These are phyloP conservation scores for Eospalax fontanierii DNA, from an alignment of 2,797 vertebrate genomes.

Conservation along the genomic window DNA sequence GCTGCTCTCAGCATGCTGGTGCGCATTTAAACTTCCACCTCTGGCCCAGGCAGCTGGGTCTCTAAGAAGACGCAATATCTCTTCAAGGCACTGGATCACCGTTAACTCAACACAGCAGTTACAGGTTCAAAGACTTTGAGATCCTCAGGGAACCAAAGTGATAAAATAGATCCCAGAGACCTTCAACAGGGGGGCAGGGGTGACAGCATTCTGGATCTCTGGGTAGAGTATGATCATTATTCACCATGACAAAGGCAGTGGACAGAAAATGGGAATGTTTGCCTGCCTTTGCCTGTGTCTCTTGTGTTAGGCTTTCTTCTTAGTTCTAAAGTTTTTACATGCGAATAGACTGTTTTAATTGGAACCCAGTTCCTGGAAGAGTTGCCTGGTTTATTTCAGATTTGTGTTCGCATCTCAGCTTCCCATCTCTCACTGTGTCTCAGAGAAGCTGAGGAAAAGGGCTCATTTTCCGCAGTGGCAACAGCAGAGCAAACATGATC, in stretches of 20 bases:
- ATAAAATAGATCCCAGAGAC: background rate
- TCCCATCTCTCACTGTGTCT: background rate
- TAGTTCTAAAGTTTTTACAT: background rate
- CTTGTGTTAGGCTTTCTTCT: background rate
- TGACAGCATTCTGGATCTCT: background rate
- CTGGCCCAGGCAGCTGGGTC: background rate
- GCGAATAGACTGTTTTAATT: background rate
- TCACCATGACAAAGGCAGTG: background rate
- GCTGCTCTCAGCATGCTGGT: conserved; percentile 1
- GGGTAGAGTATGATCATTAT: background rate
- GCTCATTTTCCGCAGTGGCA: background rate
- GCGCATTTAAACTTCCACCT: conserved; percentile 56
- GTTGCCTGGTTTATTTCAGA: background rate
- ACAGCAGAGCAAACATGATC: background rate
- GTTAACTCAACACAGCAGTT: conserved; percentile 10
- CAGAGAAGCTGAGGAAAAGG: conserved; percentile 19
- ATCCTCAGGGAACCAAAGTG: background rate
- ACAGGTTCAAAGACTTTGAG: conserved; percentile 40
- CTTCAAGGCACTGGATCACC: background rate
- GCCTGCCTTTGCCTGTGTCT: background rate
- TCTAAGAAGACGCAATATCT: background rate
- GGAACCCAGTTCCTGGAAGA: conserved; percentile 6
- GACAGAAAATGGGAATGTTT: background rate
- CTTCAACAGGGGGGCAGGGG: background rate
- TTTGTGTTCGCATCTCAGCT: background rate